phyloP scores from a whole-genome alignment of 1,140 invertebrate species.

The Zaprionus ghesquierei region DNA sequence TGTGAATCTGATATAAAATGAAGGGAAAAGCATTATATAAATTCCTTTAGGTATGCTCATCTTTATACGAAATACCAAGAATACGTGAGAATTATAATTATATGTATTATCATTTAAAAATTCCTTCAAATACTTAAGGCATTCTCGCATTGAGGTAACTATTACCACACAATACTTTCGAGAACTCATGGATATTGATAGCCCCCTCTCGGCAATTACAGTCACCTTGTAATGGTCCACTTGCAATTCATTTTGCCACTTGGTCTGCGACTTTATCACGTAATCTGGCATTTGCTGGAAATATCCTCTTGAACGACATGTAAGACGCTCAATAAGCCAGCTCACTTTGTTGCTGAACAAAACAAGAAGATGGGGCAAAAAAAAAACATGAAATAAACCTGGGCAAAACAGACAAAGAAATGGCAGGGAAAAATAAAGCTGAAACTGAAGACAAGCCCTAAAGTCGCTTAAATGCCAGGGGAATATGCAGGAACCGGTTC shows the following conservation, averaged over 20 bases:
- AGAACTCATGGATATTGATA: background rate
- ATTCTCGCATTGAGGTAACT: background rate
- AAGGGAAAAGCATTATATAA: background rate
- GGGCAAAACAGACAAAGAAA: conserved; percentile 22
- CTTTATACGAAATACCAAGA: background rate
- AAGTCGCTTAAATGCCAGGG: conserved; percentile 62
- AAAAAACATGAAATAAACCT: conserved; percentile 1
- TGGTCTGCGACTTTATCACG: conserved; percentile 36
- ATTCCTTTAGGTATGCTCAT: background rate
- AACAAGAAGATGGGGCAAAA: background rate
- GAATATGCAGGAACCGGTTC: conserved; percentile 66
- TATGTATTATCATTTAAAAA: background rate
- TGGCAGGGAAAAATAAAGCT: conserved; percentile 10
- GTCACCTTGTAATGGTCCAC: background rate
- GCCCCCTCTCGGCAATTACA: background rate
- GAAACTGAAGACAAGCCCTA: conserved; percentile 49
- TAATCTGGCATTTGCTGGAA: conserved; percentile 11
- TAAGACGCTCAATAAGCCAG: conserved; percentile 29
- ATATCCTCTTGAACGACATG: conserved; percentile 43
- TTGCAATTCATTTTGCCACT: conserved; percentile 25
- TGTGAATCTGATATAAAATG: background rate
- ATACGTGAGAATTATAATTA: background rate
- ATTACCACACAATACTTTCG: background rate
- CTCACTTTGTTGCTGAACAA: conserved; percentile 7
- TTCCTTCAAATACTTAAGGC: background rate